Percentiles rank a stretch among this genome's conserved stretches.
These are phyloP conservation scores for Leucosticte australis DNA, from an alignment of 2,113 vertebrate genomes.

Conservation along the genomic window DNA sequence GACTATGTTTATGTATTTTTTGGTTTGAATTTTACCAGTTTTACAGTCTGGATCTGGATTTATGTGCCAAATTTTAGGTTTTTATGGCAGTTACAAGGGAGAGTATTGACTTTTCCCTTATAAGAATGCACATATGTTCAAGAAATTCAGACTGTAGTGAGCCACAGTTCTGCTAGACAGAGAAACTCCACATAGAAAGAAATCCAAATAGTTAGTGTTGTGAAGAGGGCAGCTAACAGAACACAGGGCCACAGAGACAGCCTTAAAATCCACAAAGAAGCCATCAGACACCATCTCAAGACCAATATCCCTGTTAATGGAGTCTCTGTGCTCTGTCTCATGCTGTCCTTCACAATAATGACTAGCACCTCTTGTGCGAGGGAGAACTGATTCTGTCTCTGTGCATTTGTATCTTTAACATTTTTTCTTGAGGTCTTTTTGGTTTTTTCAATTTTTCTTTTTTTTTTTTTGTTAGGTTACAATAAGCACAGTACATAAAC, in stretches of 20 bases:
- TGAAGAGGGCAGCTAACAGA: neutral
- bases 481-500: neutral
- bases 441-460: neutral
- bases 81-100: neutral
- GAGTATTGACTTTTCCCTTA: neutral
- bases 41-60: neutral
- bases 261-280: neutral
- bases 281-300: neutral
- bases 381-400: neutral
- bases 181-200: neutral
- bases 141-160: neutral
- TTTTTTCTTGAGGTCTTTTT: neutral
- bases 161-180: neutral
- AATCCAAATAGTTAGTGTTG: neutral
- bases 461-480: neutral
- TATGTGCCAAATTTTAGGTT: neutral
- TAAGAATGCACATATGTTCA: neutral
- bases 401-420: neutral
- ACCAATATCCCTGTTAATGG: neutral
- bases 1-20: neutral
- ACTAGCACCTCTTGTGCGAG: neutral
- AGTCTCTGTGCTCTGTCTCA: neutral
- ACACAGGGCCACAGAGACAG: neutral
- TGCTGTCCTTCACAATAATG: neutral
- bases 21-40: neutral